Base-by-base conservation (phyloP, 1,140 invertebrate genomes). In the Eriosoma lanigerum region DNA sequence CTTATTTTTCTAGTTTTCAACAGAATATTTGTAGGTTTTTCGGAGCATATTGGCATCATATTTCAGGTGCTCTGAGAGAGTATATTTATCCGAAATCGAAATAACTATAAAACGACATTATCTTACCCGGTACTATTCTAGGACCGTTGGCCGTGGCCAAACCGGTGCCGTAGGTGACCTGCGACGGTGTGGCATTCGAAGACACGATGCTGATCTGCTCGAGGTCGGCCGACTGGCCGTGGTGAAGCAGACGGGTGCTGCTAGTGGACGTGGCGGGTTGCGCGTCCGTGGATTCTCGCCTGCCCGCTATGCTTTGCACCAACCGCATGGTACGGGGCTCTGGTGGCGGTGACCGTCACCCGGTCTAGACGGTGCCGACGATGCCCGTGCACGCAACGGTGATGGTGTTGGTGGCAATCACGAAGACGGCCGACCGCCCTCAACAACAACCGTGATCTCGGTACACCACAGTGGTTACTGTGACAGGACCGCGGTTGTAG, bases 151-250 rank as follows among this genome's bases (percentile, higher is more conserved):
- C 87, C 26, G 88, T 85, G 82, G 87, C 84, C 82, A 87, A 85
- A 83, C 90, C 88, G 82, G 87, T 85, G 84, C 90, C 87, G 87
- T 91, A 89, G 84, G 90, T 88, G 83, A 91, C 88, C 85, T 90
- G 88, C 83, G 88, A 83, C 83, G 87, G 86, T 83, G 87, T 86
- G 82, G 88, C 89, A 83, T 89, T 89, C 81, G 88, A 88, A 29
- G 88, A 90, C 66, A 93, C 91, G 81, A 93, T 90, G 48, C 92
- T 91, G 83, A 93, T 93, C 86, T 93, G 92, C 83, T 93, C 91
- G 66, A 93, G 87, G 83, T 93, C 88, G 81, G 87, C 86, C 32
- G 75, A 78, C 46, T 85, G 84, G 58, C 84, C 83, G 21, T 84
- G 84, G 50, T 86, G 85, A 82, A 73, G 86, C 83, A 84, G 86